phyloP scores from a whole-genome alignment of 2,888 invertebrate genomes.

The Geotrupes spiniger region DNA sequence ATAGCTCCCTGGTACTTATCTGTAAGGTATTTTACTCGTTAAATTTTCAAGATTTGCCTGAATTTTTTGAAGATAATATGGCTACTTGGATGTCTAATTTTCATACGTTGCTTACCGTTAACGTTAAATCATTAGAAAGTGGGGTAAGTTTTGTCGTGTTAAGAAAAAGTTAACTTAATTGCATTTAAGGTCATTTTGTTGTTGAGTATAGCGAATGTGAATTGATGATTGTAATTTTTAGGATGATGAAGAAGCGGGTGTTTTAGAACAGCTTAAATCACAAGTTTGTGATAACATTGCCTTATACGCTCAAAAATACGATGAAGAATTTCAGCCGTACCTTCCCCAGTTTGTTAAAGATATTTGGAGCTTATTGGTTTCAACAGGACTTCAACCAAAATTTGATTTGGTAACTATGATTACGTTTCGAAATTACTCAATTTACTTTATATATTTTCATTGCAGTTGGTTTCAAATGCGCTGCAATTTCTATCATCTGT shows the following conservation, averaged over 20 bases:
- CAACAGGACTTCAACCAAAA: conserved; percentile 81
- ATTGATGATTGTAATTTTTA: no score
- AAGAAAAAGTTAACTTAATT: neutral
- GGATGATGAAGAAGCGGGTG: conserved; percentile 82
- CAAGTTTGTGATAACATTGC: conserved; percentile 95
- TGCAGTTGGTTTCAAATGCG: conserved; percentile 91
- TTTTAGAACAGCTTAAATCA: conserved; percentile 87
- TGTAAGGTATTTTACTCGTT: conserved; percentile 96
- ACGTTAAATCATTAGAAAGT: conserved; percentile 74
- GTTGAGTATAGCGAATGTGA: no score
- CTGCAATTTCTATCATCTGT: conserved; percentile 93
- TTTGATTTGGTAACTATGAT: conserved; percentile 73
- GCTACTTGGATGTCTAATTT: conserved; percentile 91
- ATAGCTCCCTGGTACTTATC: conserved; percentile 82
- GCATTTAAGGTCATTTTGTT: no score
- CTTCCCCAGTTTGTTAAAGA: conserved; percentile 91
- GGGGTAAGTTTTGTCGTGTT: no score
- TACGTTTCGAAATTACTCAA: conserved; percentile 30
- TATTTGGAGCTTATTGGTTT: conserved; percentile 87
- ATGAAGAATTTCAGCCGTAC: conserved; percentile 92
- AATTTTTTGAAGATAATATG: conserved; percentile 99
- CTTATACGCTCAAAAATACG: conserved; percentile 95
- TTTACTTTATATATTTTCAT: conserved; percentile 25
- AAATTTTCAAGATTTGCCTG: conserved; percentile 96
- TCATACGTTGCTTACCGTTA: conserved; percentile 72